Evolutionary conservation across 2,113 vertebrate species (phyloP).

Genomic region (Clarias batrachus): DNA sequence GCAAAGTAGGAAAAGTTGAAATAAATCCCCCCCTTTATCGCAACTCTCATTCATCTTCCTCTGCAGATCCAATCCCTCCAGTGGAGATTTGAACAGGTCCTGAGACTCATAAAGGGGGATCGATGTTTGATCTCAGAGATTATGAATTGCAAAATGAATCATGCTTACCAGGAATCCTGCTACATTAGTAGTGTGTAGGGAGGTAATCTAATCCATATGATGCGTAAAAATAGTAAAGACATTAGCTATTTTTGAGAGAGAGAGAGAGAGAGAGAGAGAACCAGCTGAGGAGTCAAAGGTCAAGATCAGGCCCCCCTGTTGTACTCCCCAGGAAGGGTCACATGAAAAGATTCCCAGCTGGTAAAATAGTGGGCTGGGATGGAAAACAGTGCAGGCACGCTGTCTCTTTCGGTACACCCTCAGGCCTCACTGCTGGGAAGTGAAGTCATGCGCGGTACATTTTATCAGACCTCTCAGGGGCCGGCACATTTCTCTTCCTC

Average conservation of each 20-base stretch:
- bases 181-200: not conserved
- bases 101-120: conserved; percentile 7
- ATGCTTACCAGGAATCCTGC: conserved; percentile 4
- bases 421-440: conserved; percentile 43
- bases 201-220: conserved; percentile 34
- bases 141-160: conserved; percentile 11
- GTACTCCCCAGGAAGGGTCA: conserved; percentile 56
- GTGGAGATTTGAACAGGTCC: not conserved
- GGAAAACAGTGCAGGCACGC: conserved; percentile 32
- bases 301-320: conserved; percentile 32
- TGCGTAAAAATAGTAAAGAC: conserved; percentile 14
- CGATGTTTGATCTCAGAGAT: not conserved
- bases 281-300: conserved; percentile 44
- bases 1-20: not conserved
- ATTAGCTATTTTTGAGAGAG: conserved; percentile 15
- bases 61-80: not conserved
- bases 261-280: not conserved
- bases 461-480: conserved; percentile 52
- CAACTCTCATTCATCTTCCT: conserved; percentile 1
- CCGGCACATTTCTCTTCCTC: conserved; percentile 32
- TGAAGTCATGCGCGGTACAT: conserved; percentile 46
- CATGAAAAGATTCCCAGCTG: conserved; percentile 57
- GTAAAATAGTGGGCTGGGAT: conserved; percentile 52
- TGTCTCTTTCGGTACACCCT: not conserved
- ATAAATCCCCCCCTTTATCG: not conserved